Percentiles rank a stretch among this genome's conserved stretches.
These are phyloP conservation scores for Eupelmus urozonus DNA, from an alignment of 2,888 invertebrate genomes.

Conservation along the genomic window DNA sequence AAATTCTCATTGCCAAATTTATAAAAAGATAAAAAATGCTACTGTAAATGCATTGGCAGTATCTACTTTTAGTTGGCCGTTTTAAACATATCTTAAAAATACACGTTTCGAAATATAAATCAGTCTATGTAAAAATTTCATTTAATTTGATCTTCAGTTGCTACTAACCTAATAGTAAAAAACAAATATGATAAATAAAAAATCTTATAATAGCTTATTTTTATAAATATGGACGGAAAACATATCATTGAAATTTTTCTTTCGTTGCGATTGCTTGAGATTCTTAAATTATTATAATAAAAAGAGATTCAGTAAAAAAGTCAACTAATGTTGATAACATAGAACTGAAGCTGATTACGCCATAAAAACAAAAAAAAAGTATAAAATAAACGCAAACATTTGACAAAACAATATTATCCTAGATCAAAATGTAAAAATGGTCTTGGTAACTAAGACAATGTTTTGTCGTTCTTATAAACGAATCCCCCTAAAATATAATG, in stretches of 20 bases:
- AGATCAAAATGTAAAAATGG: constrained; percentile 18
- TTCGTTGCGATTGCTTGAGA: constrained; percentile 35
- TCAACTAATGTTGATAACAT: not conserved
- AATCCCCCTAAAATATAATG: constrained; percentile 21
- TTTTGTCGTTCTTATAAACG: constrained; percentile 24
- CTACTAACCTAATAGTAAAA: not conserved
- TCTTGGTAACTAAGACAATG: constrained; percentile 51
- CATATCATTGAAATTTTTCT: constrained; percentile 28
- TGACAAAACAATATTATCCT: constrained; percentile 42
- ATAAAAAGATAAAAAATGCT: constrained; percentile 8
- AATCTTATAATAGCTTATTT: constrained; percentile 28
- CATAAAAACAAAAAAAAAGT: constrained; percentile 21
- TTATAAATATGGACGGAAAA: constrained; percentile 55
- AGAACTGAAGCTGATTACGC: constrained; percentile 4
- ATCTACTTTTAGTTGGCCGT: constrained; percentile 34
- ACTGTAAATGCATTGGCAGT: constrained; percentile 21
- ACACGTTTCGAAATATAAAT: constrained; percentile 37
- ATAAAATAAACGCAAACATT: constrained; percentile 44
- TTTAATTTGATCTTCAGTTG: constrained; percentile 26
- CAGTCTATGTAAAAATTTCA: constrained; percentile 49
- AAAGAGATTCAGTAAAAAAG: not conserved
- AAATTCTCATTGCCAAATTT: constrained; percentile 16
- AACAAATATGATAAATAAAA: constrained; percentile 2
- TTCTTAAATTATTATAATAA: constrained; percentile 26
- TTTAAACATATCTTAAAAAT: constrained; percentile 30